phyloP scores from a whole-genome alignment of 2,888 invertebrate genomes.

The Andrena flavipes region DNA sequence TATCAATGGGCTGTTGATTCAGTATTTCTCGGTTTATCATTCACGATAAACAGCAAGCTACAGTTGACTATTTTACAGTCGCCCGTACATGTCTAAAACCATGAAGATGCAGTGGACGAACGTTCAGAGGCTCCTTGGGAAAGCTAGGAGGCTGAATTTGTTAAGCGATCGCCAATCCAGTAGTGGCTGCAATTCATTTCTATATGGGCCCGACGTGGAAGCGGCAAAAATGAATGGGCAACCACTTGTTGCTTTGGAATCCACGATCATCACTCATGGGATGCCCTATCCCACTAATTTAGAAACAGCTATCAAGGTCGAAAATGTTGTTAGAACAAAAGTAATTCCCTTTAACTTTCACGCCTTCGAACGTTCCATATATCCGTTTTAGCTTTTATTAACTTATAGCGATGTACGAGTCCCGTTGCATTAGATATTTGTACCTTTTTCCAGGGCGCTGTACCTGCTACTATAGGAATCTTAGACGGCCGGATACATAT shows the following conservation, averaged over 20 bases:
- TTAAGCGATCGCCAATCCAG: constrained; percentile 21
- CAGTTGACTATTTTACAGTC: background rate
- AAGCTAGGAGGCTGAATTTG: background rate
- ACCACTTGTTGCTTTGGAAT: constrained; percentile 97
- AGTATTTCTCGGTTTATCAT: background rate
- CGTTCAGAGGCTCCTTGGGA: constrained; percentile 13
- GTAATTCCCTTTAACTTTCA: constrained; percentile 39
- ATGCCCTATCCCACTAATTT: constrained; percentile 98
- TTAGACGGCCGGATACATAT: constrained; percentile 93
- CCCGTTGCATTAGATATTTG: constrained; percentile 18
- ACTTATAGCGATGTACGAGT: background rate
- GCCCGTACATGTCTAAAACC: background rate
- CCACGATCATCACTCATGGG: constrained; percentile 99
- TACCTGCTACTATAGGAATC: constrained; percentile 97
- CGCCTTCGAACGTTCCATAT: background rate
- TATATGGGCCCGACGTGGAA: constrained; percentile 87
- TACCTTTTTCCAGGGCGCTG: constrained; percentile 88
- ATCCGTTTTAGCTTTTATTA: background rate
- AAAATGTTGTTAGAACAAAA: constrained; percentile 90
- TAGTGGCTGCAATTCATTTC: constrained; percentile 43
- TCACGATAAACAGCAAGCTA: background rate
- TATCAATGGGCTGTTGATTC: background rate
- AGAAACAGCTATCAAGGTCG: constrained; percentile 93
- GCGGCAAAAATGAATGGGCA: constrained; percentile 87
- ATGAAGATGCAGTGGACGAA: constrained; percentile 40